Base-by-base conservation (phyloP, 2,797 vertebrate genomes). In the Enteromius argenteus region DNA sequence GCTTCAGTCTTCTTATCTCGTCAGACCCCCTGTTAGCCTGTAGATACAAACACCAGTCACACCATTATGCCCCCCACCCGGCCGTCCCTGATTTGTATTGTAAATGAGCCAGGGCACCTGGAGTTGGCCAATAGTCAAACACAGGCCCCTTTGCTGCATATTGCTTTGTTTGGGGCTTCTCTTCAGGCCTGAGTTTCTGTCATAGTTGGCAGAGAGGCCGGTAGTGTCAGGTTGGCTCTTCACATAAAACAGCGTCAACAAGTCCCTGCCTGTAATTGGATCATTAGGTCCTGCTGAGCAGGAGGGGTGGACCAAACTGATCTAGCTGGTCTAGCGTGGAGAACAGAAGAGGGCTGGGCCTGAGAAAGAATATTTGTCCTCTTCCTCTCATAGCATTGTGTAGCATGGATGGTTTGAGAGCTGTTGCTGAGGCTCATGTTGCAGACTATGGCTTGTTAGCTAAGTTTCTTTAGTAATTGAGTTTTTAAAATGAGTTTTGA, bases 231-330 rank as follows among this genome's bases (percentile, higher is more conserved):
- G 89, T 85, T 88, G 89, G 88, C 86, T 91, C 88, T 80, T 90
- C 82, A 87, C 90, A 90, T 88, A 91, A 91, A 87, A 89, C 88
- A 87, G 89, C 91, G 88, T 94, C 91, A 93, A 94, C 94, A 95
- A 90, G 93, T 94, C 90, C 88, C 88, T 83, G 90, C 91, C 91
- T 94, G 94, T 95, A 94, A 94, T 94, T 93, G 94, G 91, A 94
- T 95, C 92, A 94, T 94, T 93, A 93, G 82, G 84, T 89, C 89
- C 90, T 88, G 85, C 90, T 83, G 81, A 91, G 83, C 62, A 89
- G 86, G 89, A 87, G 80, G 85, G 80, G 81, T 81, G 87, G 88
- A 89, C 90, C 87, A 88, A 77, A 90, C 90, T 87, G 89, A 86
- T 89, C 85, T 87, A 80, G 51, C 83, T 73, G 74, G 66, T 85